Conservation (phyloP, 1,140 invertebrate species). For the Diprion similis region DNA sequence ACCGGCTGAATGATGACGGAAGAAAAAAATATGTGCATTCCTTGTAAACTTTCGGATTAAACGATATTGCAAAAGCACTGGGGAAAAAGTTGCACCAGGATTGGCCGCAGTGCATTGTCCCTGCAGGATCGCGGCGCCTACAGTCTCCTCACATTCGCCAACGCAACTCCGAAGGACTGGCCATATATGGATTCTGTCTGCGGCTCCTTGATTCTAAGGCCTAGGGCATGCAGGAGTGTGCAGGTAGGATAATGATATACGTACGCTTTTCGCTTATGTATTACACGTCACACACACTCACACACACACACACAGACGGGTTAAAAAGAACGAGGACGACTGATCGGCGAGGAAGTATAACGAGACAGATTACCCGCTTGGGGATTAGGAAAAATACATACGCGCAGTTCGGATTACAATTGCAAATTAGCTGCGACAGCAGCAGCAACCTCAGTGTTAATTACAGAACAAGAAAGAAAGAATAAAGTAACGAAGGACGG, state of each 20-base stretch:
- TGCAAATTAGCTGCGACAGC: no score
- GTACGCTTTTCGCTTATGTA: no score
- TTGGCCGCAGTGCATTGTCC: background rate
- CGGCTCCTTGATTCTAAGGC: slow-evolving; percentile 4
- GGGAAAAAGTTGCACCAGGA: background rate
- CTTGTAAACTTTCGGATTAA: no score
- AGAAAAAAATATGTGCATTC: no score
- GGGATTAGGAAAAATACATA: background rate
- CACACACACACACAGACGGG: no score
- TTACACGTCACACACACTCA: background rate
- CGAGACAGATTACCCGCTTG: no score
- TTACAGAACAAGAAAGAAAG: no score
- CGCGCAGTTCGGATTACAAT: background rate
- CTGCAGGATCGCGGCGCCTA: background rate
- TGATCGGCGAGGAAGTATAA: no score
- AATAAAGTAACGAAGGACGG: no score
- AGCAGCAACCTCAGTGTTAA: no score
- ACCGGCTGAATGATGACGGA: no score
- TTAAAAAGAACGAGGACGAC: background rate
- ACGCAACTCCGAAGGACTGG: background rate
- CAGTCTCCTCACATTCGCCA: background rate
- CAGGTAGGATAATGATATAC: background rate
- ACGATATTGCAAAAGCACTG: no score
- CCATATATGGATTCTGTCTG: background rate
- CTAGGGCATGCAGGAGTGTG: background rate